A percentile compares a stretch with the other conserved stretches of the same genome.
Evolutionary conservation across 2,797 vertebrate genomes (phyloP).

Genomic region (Taeniopygia guttata): DNA sequence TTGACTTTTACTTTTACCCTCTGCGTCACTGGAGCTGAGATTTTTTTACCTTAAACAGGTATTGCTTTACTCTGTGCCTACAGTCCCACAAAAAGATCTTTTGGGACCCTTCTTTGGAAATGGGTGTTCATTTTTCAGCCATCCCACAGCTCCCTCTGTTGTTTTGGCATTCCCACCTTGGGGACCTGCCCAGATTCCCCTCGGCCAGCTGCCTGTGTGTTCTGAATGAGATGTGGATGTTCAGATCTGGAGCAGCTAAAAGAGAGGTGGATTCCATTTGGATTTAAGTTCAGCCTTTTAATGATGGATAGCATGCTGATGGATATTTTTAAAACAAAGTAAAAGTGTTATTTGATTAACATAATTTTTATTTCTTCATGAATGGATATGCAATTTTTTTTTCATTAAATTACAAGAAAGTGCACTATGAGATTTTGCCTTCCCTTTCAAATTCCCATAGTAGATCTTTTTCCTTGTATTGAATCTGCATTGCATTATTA

Average conservation of each 20-base stretch:
- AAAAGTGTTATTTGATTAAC: neutral
- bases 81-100: neutral
- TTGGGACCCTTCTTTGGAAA: neutral
- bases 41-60: neutral
- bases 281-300: neutral
- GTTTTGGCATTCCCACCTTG: neutral
- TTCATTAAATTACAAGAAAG: neutral
- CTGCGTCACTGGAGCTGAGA: neutral
- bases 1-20: neutral
- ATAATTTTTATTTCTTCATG: neutral
- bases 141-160: accelerated
- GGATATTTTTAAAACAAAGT: neutral
- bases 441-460: neutral
- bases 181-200: neutral
- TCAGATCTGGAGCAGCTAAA: neutral
- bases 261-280: neutral
- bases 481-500: neutral
- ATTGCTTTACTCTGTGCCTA: neutral
- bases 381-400: neutral
- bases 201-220: neutral
- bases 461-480: neutral
- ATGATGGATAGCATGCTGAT: neutral
- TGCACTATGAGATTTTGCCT: neutral
- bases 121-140: neutral
- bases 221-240: accelerated